These are phyloP conservation scores for Anoplopoma fimbria DNA, from an alignment of 2,113 vertebrate species.

Conservation along the genomic window DNA sequence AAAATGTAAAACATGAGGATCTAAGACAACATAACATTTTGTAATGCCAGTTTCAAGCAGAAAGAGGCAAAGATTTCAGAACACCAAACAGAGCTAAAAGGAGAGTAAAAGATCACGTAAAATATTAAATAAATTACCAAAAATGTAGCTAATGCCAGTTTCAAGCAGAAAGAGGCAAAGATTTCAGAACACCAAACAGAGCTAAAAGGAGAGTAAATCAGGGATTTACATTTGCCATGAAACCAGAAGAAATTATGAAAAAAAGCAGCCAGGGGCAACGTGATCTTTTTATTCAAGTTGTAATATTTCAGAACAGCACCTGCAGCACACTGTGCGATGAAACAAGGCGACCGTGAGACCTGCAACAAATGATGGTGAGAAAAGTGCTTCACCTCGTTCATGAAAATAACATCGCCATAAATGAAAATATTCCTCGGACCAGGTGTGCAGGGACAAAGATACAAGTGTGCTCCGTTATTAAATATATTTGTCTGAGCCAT, in stretches of 20 bases:
- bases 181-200: background rate
- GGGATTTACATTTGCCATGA: background rate
- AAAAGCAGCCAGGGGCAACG: background rate
- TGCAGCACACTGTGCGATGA: constrained; percentile 5
- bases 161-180: background rate
- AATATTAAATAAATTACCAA: too few relatives aligned
- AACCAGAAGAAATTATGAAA: background rate
- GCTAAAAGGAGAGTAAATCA: background rate
- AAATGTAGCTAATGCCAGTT: background rate
- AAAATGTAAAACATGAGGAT: background rate
- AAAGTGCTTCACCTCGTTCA: background rate
- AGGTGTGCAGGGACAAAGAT: background rate
- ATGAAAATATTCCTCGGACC: background rate
- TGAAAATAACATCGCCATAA: background rate
- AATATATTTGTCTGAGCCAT: background rate
- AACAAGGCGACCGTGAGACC: constrained; percentile 5
- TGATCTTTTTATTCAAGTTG: background rate
- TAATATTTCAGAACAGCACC: background rate
- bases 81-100: background rate
- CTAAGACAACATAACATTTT: too few relatives aligned
- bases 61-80: background rate
- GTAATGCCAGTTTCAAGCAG: background rate
- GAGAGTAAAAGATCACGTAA: too few relatives aligned
- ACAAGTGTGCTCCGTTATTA: background rate
- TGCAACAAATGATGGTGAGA: background rate